Evolutionary conservation across 2,113 vertebrate species (phyloP), one percentile per base, ranked within the genome.

Genomic region (Syngnathus scovelli): DNA sequence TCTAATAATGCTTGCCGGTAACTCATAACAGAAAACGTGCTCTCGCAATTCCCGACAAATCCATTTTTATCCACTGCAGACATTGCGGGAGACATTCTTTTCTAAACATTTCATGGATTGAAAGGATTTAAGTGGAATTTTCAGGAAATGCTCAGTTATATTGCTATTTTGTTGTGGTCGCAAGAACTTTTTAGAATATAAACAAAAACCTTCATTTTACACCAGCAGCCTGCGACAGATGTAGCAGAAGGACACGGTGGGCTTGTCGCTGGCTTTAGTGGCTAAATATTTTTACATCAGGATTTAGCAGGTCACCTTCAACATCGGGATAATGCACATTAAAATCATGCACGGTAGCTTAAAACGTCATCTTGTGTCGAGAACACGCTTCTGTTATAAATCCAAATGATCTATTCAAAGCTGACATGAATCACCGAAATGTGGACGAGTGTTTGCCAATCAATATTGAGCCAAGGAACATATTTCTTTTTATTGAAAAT

Each of bases 131-230:
- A 27, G 21, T 27, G 61, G 41, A 62, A 62, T 62, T 46, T 62
- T 62, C 61, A 62, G 61, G 61, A 62, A 62, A 62, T 62, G 61
- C 61, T 44, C 41, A 43, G 6, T 21, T 62, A 23, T 43, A 62
- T 43, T 44, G 61, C n/a, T 16, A 61, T 46, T 43, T 43, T 41
- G 39, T 8, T 41, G 7, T 43, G 41, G 27, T 27, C 27, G 27
- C 27, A 33, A 33, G 27, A 33, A 33, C 12, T 43, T 43, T 6
- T 11, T 43, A 12, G 10, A 43, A 43, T 0, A 11, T 43, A 2
- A 43, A 43, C 27, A 43, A 39, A 41, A 41, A 41, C 3, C 9
- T 43, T 43, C 5, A 46, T 46, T 46, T 46, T 46, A 46, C 44
- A 16, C 13, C 11, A 46, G 3, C 44, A 46, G 44, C 12, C 4